Evolutionary conservation across 2,888 invertebrate genomes (phyloP).

Genomic region (Perdita meconis): DNA sequence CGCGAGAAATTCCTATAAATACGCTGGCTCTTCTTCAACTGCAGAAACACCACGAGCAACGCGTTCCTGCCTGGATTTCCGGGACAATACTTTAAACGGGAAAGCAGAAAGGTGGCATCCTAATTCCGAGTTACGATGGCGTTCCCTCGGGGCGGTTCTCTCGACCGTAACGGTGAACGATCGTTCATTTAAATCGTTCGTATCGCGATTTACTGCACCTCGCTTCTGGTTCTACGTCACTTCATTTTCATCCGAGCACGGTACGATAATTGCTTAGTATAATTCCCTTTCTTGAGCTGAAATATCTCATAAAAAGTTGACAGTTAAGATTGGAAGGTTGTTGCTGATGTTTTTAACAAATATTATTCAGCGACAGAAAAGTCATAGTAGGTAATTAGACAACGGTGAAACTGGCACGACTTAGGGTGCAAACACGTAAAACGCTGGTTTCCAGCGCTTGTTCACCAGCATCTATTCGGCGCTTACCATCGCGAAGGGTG

Average conservation of each 20-base stretch:
- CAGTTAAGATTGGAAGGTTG: background rate
- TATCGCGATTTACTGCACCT: slow-evolving; percentile 43
- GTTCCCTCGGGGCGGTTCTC: slow-evolving; percentile 47
- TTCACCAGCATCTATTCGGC: too few species aligned
- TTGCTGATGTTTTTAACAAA: background rate
- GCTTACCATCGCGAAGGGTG: too few species aligned
- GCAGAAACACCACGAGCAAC: slow-evolving; percentile 21
- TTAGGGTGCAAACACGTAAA: too few species aligned
- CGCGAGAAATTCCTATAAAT: slow-evolving; percentile 51
- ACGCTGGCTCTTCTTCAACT: slow-evolving; percentile 32
- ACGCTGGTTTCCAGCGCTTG: too few species aligned
- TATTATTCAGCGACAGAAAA: too few species aligned
- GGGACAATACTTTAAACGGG: slow-evolving; percentile 58
- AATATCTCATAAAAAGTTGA: background rate
- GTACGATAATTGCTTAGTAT: slow-evolving; percentile 25
- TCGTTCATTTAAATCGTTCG: slow-evolving; percentile 55
- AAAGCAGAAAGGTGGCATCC: slow-evolving; percentile 53
- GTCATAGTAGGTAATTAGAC: too few species aligned
- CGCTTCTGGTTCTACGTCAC: slow-evolving; percentile 44
- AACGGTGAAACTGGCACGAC: too few species aligned
- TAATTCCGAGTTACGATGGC: slow-evolving; percentile 63
- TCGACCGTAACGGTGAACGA: slow-evolving; percentile 54
- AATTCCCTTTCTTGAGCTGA: background rate
- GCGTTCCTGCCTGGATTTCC: slow-evolving; percentile 48
- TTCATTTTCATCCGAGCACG: slow-evolving; percentile 18